These are phyloP conservation scores for Pterocles burchelli DNA, from an alignment of 2,113 vertebrate species.

Conservation along the genomic window DNA sequence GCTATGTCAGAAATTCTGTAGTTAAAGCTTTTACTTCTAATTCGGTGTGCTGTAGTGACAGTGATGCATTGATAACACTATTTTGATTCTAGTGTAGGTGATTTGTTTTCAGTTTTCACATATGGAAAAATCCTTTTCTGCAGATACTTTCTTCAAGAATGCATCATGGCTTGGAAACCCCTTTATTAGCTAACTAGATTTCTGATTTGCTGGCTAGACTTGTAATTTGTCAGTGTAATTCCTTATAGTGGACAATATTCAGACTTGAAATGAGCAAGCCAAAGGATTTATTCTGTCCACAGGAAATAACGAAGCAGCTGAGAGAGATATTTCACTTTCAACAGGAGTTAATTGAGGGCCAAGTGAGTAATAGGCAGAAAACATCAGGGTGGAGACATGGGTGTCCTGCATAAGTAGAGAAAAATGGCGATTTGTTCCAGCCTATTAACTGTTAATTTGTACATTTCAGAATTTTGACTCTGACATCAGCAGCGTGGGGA, in stretches of 20 bases:
- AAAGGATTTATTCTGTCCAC: background rate
- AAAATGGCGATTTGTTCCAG: background rate
- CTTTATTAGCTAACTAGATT: background rate
- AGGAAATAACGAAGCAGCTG: background rate
- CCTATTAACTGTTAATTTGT: background rate
- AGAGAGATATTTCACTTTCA: background rate
- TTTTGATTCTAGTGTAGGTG: background rate
- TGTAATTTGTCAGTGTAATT: background rate
- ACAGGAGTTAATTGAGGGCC: background rate
- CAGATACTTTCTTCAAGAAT: background rate
- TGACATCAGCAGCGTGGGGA: slow-evolving; percentile 86
- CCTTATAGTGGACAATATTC: background rate
- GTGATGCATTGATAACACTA: background rate
- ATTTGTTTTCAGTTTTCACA: background rate
- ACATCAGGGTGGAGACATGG: background rate
- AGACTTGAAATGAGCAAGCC: background rate
- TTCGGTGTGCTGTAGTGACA: background rate
- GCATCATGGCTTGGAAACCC: background rate
- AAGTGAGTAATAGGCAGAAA: background rate
- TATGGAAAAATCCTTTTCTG: background rate
- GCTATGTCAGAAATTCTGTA: background rate
- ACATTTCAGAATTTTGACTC: slow-evolving; percentile 83
- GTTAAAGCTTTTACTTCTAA: background rate
- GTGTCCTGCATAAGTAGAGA: background rate
- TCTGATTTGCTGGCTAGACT: background rate